Conservation (phyloP, 2,113 vertebrate species). For the Synchiropus splendidus region DNA sequence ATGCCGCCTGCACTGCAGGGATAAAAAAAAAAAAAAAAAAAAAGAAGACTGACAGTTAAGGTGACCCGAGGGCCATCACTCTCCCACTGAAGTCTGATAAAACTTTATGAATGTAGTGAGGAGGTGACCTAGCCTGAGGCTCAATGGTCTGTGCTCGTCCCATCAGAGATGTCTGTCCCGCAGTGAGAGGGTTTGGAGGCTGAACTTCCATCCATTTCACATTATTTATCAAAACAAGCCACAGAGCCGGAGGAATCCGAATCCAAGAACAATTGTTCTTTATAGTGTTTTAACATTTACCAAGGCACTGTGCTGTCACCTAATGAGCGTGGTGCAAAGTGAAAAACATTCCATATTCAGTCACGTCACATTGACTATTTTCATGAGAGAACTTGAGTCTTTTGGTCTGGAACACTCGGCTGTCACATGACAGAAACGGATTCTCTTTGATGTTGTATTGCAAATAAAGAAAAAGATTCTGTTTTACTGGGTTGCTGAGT, state of each 20-base stretch:
- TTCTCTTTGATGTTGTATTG: constrained; percentile 19
- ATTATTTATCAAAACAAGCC: constrained; percentile 21
- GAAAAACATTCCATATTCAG: constrained; percentile 1
- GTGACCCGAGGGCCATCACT: constrained; percentile 29
- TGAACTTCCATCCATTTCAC: constrained; percentile 24
- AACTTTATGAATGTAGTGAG: constrained; percentile 26
- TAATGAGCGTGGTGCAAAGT: constrained; percentile 22
- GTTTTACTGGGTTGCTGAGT: too few relatives aligned
- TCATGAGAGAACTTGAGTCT: constrained; percentile 18
- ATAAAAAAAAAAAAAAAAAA: constrained; percentile 12
- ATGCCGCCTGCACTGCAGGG: constrained; percentile 13
- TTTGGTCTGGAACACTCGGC: constrained; percentile 15
- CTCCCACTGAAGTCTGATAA: constrained; percentile 34
- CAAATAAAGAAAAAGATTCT: constrained; percentile 18
- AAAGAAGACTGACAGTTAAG: constrained; percentile 37
- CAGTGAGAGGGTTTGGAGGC: constrained; percentile 13
- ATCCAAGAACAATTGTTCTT: constrained; percentile 14
- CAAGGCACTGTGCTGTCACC: too few relatives aligned
- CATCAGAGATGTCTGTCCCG: constrained; percentile 39
- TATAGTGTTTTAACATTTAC: constrained; percentile 11
- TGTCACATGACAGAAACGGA: constrained; percentile 6
- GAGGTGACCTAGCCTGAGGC: constrained; percentile 37
- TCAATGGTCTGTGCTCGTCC: constrained; percentile 28
- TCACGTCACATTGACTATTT: constrained; percentile 13
- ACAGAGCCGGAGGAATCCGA: constrained; percentile 3